Evolutionary conservation across 1,140 invertebrate species (phyloP).

Genomic region (Oncopodura yosiiana): DNA sequence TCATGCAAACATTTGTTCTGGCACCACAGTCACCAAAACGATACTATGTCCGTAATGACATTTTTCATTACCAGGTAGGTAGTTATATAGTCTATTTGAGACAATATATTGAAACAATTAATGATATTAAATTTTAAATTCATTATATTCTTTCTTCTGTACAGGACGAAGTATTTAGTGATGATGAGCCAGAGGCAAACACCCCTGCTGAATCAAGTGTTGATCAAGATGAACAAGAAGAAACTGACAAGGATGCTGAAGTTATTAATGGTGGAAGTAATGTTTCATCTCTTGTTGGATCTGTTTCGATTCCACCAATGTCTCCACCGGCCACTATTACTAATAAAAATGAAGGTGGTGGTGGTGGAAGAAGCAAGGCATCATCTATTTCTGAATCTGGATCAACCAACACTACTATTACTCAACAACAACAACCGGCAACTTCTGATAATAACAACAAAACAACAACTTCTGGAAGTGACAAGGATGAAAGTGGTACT

Average conservation of each 20-base stretch:
- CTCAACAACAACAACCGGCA: no score
- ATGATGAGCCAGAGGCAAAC: conserved; percentile 45
- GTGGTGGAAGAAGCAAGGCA: no score
- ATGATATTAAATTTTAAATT: neutral
- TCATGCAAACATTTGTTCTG: conserved; percentile 95
- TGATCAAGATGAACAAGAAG: conserved; percentile 32
- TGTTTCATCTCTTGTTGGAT: conserved; percentile 2
- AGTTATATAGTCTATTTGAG: no score
- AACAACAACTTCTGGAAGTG: no score
- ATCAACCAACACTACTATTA: no score
- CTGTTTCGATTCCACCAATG: conserved; percentile 3
- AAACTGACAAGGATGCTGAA: conserved; percentile 34
- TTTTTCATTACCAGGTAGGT: conserved; percentile 86
- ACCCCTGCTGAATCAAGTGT: conserved; percentile 33
- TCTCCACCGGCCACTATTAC: conserved; percentile 6
- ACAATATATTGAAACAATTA: neutral
- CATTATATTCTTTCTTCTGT: conserved; percentile 18
- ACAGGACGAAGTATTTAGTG: conserved; percentile 63
- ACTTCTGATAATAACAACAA: no score
- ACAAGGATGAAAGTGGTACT: no score
- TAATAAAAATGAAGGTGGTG: neutral
- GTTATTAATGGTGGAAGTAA: conserved; percentile 15
- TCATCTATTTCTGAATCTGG: no score
- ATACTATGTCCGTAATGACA: conserved; percentile 97
- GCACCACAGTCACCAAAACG: conserved; percentile 89